Percentiles rank a stretch among this genome's conserved stretches.
Conservation (phyloP, 2,888 invertebrate genomes). For the Limnephilus rhombicus region DNA sequence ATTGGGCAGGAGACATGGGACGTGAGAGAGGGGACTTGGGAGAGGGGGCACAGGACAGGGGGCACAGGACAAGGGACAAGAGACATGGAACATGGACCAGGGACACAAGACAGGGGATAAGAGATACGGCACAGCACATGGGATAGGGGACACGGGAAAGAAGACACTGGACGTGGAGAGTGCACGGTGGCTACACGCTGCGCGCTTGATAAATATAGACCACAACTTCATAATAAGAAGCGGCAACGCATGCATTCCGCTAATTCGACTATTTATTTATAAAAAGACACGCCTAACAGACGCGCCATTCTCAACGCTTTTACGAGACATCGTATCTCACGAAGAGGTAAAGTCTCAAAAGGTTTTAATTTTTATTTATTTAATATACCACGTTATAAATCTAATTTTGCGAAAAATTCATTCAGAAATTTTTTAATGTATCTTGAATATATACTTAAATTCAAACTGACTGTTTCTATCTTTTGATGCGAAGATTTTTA, state of each 20-base stretch:
- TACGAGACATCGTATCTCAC: background rate
- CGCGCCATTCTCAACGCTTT: background rate
- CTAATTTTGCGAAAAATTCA: too few relatives aligned
- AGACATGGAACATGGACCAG: background rate
- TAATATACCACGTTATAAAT: too few relatives aligned
- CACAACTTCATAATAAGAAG: background rate
- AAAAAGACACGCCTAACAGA: background rate
- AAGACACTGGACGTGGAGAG: background rate
- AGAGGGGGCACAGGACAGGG: too few relatives aligned
- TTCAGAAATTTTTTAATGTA: too few relatives aligned
- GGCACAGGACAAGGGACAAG: too few relatives aligned
- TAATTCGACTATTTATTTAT: constrained; percentile 1
- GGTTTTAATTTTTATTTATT: too few relatives aligned
- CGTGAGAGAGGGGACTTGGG: background rate
- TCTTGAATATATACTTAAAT: too few relatives aligned
- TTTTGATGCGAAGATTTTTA: too few relatives aligned
- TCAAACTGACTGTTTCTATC: too few relatives aligned
- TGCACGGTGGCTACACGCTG: background rate
- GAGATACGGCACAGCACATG: too few relatives aligned
- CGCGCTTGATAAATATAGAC: background rate
- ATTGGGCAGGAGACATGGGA: too few relatives aligned
- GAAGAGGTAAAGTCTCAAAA: too few relatives aligned
- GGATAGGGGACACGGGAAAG: background rate
- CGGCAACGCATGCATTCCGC: background rate
- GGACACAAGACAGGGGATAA: background rate